Conservation (phyloP, 2,797 vertebrate genomes). For the Sebastiscus albofasciatus region DNA sequence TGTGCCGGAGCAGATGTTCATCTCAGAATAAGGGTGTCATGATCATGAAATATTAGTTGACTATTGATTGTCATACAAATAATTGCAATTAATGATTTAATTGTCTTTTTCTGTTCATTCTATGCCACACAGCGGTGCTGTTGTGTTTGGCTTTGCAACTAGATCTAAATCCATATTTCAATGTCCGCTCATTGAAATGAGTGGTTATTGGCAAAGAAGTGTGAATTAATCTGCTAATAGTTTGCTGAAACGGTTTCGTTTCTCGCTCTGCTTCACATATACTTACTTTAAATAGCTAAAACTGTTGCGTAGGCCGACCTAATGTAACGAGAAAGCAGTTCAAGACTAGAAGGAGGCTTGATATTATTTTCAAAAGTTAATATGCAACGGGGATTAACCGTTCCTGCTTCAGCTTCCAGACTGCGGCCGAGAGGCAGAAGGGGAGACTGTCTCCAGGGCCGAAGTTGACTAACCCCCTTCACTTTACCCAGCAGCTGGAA, state of each 20-base stretch:
- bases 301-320: background rate
- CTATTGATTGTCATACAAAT: background rate
- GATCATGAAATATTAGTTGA: background rate
- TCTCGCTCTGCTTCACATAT: background rate
- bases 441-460: background rate
- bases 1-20: background rate
- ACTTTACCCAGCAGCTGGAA: background rate
- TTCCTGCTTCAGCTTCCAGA: background rate
- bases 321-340: background rate
- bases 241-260: background rate
- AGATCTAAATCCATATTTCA: background rate
- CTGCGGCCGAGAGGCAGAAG: background rate
- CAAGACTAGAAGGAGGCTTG: background rate
- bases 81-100: background rate
- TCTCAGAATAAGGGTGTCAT: background rate
- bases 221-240: background rate
- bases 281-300: background rate
- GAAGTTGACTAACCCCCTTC: background rate
- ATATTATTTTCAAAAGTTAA: background rate
- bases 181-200: background rate
- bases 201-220: background rate
- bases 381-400: constrained; percentile 1
- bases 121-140: background rate
- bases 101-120: background rate
- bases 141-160: background rate